A percentile compares a stretch with the other conserved stretches of the same genome.
Evolutionary conservation across 2,113 vertebrate genomes (phyloP).

Genomic region (Cyanoderma ruficeps): DNA sequence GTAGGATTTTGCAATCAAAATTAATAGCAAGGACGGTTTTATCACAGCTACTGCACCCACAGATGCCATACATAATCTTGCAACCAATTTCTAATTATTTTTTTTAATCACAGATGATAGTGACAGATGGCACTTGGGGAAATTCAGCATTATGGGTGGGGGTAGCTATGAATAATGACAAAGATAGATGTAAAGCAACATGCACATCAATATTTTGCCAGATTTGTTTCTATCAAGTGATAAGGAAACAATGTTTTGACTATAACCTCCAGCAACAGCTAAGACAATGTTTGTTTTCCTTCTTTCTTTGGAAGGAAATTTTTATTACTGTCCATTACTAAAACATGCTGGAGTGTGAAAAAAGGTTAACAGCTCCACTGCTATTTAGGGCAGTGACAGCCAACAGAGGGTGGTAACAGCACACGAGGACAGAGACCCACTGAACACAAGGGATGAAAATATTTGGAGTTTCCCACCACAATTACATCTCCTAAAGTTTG

Average conservation of each 20-base stretch:
- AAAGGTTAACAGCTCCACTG: neutral
- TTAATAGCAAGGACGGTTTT: neutral
- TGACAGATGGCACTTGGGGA: constrained; percentile 50
- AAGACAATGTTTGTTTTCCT: constrained; percentile 12
- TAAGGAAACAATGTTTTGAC: constrained; percentile 34
- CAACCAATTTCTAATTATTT: constrained; percentile 6
- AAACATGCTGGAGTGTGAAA: neutral
- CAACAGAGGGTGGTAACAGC: neutral
- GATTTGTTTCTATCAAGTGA: constrained; percentile 22
- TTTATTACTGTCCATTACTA: neutral
- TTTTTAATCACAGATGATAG: constrained; percentile 15
- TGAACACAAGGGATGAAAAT: neutral
- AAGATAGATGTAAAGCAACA: constrained; percentile 29
- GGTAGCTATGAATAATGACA: constrained; percentile 25
- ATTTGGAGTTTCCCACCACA: neutral
- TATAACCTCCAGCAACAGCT: constrained; percentile 32
- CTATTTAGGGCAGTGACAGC: neutral
- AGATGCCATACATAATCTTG: constrained; percentile 10
- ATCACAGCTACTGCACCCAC: neutral
- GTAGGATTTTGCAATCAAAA: neutral
- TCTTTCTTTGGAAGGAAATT: neutral
- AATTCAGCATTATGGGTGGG: neutral
- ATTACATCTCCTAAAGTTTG: neutral
- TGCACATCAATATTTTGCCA: constrained; percentile 55
- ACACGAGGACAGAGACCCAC: accelerated